Percentiles rank a stretch among this genome's conserved stretches.
phyloP scores from a whole-genome alignment of 2,888 invertebrate species.

The Cantharis rustica region DNA sequence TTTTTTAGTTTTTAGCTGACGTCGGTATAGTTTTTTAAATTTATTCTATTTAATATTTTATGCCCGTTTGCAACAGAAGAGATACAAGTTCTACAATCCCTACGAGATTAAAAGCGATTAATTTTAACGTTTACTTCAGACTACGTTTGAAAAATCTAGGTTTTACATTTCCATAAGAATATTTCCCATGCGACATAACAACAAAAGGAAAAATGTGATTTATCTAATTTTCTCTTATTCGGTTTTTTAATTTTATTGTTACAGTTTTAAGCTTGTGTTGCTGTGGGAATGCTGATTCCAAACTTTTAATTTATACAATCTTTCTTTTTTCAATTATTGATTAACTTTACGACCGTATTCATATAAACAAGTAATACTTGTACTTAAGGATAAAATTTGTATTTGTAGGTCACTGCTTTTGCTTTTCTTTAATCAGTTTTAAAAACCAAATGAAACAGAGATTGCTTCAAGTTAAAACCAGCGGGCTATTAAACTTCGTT shows the following conservation, averaged over 20 bases:
- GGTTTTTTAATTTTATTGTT: not conserved
- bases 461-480: no score
- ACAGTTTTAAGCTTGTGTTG: not conserved
- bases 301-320: not conserved
- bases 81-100: not conserved
- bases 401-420: not conserved
- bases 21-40: not conserved
- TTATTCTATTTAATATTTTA: not conserved
- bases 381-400: not conserved
- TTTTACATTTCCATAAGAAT: not conserved
- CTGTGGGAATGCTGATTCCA: not conserved
- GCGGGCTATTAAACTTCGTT: no score
- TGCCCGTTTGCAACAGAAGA: not conserved
- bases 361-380: not conserved
- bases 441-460: no score
- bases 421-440: no score
- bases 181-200: not conserved
- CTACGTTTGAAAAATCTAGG: not conserved
- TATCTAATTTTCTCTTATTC: not conserved
- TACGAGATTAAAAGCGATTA: not conserved
- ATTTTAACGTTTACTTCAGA: not conserved
- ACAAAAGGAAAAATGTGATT: not conserved
- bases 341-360: not conserved
- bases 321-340: not conserved
- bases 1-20: not conserved